Conservation (phyloP, 2,797 vertebrate species). For the Spinus pinus region DNA sequence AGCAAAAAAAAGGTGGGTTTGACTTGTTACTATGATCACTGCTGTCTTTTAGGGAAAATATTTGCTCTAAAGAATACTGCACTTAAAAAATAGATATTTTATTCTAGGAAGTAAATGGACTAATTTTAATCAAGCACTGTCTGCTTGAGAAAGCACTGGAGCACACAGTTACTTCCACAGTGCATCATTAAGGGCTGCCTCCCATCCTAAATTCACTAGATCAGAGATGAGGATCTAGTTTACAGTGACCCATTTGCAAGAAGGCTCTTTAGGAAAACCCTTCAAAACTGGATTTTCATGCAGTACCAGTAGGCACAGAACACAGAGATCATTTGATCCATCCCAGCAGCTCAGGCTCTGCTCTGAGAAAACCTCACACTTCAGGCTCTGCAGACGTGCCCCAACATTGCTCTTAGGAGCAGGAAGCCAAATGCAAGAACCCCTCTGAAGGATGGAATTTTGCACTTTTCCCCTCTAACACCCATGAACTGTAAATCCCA, state of each 20-base stretch:
- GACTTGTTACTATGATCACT: slow-evolving; percentile 18
- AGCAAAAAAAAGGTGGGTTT: not conserved
- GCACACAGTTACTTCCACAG: not conserved
- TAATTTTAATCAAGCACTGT: slow-evolving; percentile 5
- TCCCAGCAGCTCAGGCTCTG: not conserved
- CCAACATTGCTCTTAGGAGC: not conserved
- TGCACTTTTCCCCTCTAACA: not conserved
- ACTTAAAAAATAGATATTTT: slow-evolving; percentile 1
- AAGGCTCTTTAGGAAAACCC: slow-evolving; percentile 10
- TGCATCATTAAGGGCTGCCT: not conserved
- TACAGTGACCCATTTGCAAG: not conserved
- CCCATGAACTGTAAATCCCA: not conserved
- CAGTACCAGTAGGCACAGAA: not conserved
- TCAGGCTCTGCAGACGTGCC: not conserved
- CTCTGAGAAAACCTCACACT: not conserved
- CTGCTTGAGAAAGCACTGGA: not conserved
- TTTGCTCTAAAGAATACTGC: not conserved
- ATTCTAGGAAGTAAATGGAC: slow-evolving; percentile 4
- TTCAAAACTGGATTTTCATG: not conserved
- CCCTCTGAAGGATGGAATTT: not conserved
- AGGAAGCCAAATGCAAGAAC: not conserved
- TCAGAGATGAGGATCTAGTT: not conserved
- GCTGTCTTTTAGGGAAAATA: slow-evolving; percentile 8
- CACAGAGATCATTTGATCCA: not conserved
- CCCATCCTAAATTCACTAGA: not conserved